Base-by-base conservation (phyloP, 2,797 vertebrate species). In the Scyliorhinus canicula region DNA sequence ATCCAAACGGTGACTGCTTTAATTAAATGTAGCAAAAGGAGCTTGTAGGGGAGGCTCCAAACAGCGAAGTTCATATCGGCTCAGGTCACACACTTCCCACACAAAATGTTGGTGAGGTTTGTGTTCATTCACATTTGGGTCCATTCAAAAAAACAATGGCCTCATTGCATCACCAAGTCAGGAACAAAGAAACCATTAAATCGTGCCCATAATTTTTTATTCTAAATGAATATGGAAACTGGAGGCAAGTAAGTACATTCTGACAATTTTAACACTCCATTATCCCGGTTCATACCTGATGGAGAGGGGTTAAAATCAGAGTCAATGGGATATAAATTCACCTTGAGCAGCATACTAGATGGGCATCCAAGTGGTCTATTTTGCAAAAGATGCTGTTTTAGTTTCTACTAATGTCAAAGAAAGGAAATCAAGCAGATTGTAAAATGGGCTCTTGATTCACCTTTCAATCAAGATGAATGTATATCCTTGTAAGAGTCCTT, bases 171-270 rank as follows among this genome's bases (percentile, higher is more conserved):
- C n/a, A n/a, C n/a, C n/a, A n/a, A 9, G 9, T 14, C 69, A 74
- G 71, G 71, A 77, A 74, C 11, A 35, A 35, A 47, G 12, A 21
- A 85, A n/a, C n/a, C n/a, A n/a, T n/a, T n/a, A n/a, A n/a, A n/a
- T n/a, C n/a, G n/a, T n/a, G n/a, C n/a, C n/a, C n/a, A n/a, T 55
- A 86, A 86, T 55, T 52, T 86, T 86, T 55, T 31, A 86, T 86
- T 86, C 28, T 16, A 82, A 82, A 47, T 47, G 21, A n/a, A 35
- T n/a, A 4, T 12, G 16, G 71, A 40, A 26, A 24, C 40, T 82
- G 47, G 44, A 19, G 44, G 2, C 21, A 16, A 82, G 21, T 47
- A 82, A 82, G 79, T 47, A 82, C 44, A 82, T 26, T 44, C 40
- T 26, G 21, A 6, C 44, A 47, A 82, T 74, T n/a, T 74, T 74